These are phyloP conservation scores for Caranx melampygus DNA, from an alignment of 2,113 vertebrate species.

Conservation along the genomic window DNA sequence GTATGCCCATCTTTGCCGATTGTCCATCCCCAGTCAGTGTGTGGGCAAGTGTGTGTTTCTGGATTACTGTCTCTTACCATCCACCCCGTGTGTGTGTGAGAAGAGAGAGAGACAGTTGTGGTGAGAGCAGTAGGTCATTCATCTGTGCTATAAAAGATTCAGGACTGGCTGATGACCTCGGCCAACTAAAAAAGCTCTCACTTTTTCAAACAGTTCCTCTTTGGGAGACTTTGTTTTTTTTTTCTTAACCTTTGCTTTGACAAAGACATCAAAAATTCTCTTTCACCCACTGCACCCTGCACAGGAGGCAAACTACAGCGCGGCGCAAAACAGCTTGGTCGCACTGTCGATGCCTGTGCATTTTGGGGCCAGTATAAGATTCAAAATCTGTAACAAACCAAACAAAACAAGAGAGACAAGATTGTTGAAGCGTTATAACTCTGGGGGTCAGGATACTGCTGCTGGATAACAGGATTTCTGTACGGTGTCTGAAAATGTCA, in stretches of 20 bases:
- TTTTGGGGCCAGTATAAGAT: slow-evolving; percentile 9
- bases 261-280: slow-evolving; percentile 67
- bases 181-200: slow-evolving; percentile 52
- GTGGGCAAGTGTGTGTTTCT: slow-evolving; percentile 30
- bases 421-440: neutral
- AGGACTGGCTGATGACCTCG: slow-evolving; percentile 62
- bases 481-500: neutral
- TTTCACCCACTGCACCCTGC: slow-evolving; percentile 32
- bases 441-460: neutral
- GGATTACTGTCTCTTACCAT: neutral
- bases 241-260: slow-evolving; percentile 69
- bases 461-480: neutral
- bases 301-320: neutral
- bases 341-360: neutral
- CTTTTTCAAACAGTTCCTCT: slow-evolving; percentile 47
- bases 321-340: neutral
- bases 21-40: slow-evolving; percentile 48
- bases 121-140: slow-evolving; percentile 56
- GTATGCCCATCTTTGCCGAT: slow-evolving; percentile 30
- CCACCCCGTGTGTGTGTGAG: slow-evolving; percentile 13
- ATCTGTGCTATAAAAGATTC: slow-evolving; percentile 73
- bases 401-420: neutral
- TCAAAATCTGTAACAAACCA: neutral
- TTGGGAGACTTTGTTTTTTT: slow-evolving; percentile 31
- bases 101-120: slow-evolving; percentile 3